phyloP scores from a whole-genome alignment of 2,888 invertebrate genomes.

The Dioctria linearis region DNA sequence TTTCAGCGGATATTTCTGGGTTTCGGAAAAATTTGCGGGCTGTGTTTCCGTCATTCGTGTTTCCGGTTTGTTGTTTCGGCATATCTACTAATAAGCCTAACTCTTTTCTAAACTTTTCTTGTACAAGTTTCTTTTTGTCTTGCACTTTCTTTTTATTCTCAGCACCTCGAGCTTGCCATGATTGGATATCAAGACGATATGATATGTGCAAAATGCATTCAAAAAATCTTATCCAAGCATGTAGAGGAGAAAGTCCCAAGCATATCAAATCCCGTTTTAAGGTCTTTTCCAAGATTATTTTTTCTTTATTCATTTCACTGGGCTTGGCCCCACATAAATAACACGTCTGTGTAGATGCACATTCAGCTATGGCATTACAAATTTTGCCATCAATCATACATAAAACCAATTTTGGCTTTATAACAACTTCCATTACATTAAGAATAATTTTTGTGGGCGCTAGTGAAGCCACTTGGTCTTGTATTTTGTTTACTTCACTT shows the following conservation, averaged over 20 bases:
- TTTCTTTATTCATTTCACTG: no score
- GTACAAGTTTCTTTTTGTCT: conserved; percentile 24
- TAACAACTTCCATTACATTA: neutral
- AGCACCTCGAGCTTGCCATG: neutral
- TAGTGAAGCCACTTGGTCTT: neutral
- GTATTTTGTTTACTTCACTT: neutral
- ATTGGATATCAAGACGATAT: conserved; percentile 21
- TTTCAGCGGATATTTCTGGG: conserved; percentile 34
- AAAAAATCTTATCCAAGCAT: no score
- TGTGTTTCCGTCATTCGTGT: no score
- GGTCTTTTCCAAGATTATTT: no score
- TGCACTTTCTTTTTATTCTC: conserved; percentile 32
- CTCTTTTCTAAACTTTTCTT: conserved; percentile 31
- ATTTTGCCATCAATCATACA: no score
- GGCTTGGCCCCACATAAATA: no score
- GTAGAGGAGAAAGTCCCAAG: no score
- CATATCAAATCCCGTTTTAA: no score
- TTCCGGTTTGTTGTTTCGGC: conserved; percentile 33
- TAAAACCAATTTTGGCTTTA: no score
- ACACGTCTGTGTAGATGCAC: no score
- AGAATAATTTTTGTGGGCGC: neutral
- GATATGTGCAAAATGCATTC: no score
- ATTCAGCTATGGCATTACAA: no score
- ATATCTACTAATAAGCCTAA: conserved; percentile 35
- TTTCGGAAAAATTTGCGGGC: conserved; percentile 41